phyloP scores from a whole-genome alignment of 2,113 vertebrate species.

The Urocitellus parryii region DNA sequence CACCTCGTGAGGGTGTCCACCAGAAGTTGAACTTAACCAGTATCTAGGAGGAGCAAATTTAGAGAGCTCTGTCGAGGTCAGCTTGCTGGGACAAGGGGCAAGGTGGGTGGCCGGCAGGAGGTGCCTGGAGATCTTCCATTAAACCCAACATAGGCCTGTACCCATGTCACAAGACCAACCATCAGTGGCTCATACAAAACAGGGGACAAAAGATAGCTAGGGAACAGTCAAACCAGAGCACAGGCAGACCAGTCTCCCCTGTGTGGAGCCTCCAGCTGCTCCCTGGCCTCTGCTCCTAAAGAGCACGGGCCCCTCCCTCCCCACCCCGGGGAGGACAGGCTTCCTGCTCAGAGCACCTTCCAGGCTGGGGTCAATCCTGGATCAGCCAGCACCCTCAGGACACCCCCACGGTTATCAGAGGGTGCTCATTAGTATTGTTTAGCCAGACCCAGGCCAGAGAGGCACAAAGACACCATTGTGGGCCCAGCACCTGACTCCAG shows the following conservation, averaged over 20 bases:
- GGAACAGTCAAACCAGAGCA: too few species aligned
- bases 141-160: accelerated
- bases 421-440: not conserved
- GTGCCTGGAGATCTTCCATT: accelerated
- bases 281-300: not conserved
- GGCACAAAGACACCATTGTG: not conserved
- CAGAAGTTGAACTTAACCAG: accelerated
- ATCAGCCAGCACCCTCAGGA: not conserved
- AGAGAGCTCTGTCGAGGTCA: not conserved
- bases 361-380: too few species aligned
- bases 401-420: not conserved
- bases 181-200: too few species aligned
- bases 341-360: not conserved
- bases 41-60: not conserved
- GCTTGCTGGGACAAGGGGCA: not conserved
- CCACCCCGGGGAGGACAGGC: accelerated
- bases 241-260: too few species aligned
- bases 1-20: too few species aligned
- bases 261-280: not conserved
- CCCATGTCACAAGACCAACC: too few species aligned
- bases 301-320: not conserved
- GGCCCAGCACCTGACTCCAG: not conserved
- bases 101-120: too few species aligned
- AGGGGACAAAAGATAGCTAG: too few species aligned
- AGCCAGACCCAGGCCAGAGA: not conserved